Evolutionary conservation across 92 coral and sea anemone genomes (phyloP), one percentile per base, ranked within the genome.

Genomic region (Porites cylindrica): DNA sequence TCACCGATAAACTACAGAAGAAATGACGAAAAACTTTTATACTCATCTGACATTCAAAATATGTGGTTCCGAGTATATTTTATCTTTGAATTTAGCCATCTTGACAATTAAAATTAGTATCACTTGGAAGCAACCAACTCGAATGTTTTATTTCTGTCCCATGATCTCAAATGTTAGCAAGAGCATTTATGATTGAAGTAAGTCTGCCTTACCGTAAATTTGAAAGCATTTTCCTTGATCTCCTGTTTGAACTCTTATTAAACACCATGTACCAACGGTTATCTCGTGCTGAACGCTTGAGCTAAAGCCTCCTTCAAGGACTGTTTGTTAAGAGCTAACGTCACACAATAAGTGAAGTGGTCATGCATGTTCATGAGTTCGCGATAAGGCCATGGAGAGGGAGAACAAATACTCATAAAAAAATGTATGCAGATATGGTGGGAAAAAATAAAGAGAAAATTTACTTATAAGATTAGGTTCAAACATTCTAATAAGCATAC

Each of bases 1-100:
- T 67, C 72, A 67, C 72, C 72, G 47, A 67, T 67, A 67, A 67
- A 67, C 72, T 20, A 67, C 72, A 67, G 72, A 67, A 67, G 72
- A 67, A 67, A 67, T 67, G 72, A 67, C 50, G 72, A 67, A 67
- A 67, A 67, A 67, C 9, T 67, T 67, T 67, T 67, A 67, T 20
- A 67, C 50, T 67, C 72, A 4, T 67, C 72, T 67, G 72, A 20
- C 72, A 67, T 67, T 67, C 72, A 67, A 67, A 67, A 67, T 67
- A 67, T 67, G 47, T 67, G 72, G 72, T 67, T 67, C 50, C 50
- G 32, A 24, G 72, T 67, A 67, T 64, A 21, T 67, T 67, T 67
- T n/a, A 67, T 67, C 72, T 67, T 67, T 67, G 72, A 14, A 20
- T 67, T 67, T 67, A 24, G 72, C 72, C 72, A 67, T 67, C 72